Base-by-base conservation (phyloP, 2,113 vertebrate species). In the Ailuropoda melanoleuca region DNA sequence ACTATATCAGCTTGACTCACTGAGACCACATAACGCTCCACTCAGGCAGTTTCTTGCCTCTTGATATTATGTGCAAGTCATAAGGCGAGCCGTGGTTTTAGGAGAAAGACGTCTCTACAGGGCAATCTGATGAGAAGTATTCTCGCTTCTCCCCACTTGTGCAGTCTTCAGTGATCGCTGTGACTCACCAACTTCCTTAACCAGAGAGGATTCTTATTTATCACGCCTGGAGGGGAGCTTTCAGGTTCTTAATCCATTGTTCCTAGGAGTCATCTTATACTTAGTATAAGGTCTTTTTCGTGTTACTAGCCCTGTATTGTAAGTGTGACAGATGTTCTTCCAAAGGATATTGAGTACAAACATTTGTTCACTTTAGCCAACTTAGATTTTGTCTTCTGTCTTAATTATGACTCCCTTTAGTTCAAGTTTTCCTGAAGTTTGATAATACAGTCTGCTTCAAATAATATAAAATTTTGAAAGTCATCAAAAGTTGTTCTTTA, bases 371-470 rank as follows among this genome's bases (percentile, higher is more conserved):
- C 93, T 86, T 53, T 95, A 90, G 56, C 68, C 37, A 75, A 84
- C 34, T 82, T 88, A 86, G 11, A 94, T 60, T 83, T 94, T 85
- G 80, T 87, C 72, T 66, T 88, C 34, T 90, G 19, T 94, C 62
- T 96, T 50, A 90, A 56, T 29, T 95, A 24, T 72, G 72, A 90
- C 29, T 86, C 24, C 4, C 60, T 92, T 90, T 46, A 96, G n/a
- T 97, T 83, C 46, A 90, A 1, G n/a, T 88, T 96, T 96, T 88
- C 39, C 31, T 95, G 19, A 89, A 93, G 12, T 93, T 95, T 88
- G 91, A 50, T 92, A 80, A 89, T 88, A 86, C 0, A 89, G 5
- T 62, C 68, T 8, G 53, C 39, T 62, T 89, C 68, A 96, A 86
- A 48, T 37, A 87, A 77, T 68, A 21, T 90, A 85, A 84, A 19